Evolutionary conservation across 1,140 invertebrate species (phyloP).

Genomic region (Anastrepha ludens): DNA sequence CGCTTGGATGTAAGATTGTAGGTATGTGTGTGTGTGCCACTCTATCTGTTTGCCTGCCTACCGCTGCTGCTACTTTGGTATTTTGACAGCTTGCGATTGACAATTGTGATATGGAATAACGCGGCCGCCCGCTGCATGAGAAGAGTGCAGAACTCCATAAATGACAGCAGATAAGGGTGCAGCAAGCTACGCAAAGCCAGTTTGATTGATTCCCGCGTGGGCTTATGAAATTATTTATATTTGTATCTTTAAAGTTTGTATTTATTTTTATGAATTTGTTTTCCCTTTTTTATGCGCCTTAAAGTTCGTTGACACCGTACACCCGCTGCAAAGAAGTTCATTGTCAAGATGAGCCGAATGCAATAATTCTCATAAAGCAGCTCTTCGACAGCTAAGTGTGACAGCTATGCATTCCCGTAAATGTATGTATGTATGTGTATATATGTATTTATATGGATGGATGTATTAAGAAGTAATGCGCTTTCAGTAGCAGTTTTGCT

Average conservation of each 20-base stretch:
- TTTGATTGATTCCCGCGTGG: constrained; percentile 34
- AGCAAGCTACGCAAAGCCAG: background rate
- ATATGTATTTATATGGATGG: background rate
- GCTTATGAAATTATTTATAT: background rate
- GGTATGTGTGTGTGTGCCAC: background rate
- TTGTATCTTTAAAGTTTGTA: constrained; percentile 13
- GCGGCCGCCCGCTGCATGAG: background rate
- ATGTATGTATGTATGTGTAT: background rate
- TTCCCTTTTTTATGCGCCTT: background rate
- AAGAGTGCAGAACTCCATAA: background rate
- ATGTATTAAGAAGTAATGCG: background rate
- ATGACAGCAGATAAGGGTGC: constrained; percentile 43
- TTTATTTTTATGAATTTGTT: background rate
- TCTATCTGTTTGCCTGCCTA: background rate
- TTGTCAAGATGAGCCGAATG: constrained; percentile 1
- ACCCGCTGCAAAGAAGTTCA: constrained; percentile 34
- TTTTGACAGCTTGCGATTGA: constrained; percentile 52
- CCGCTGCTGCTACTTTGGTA: background rate
- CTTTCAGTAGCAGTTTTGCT: constrained; percentile 40
- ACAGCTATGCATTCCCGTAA: background rate
- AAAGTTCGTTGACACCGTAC: constrained; percentile 27
- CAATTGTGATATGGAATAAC: constrained; percentile 21
- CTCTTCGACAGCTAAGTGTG: background rate
- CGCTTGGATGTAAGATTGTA: too few relatives aligned
- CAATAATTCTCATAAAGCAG: background rate